These are phyloP conservation scores for Tupaia tana DNA, from an alignment of 2,113 vertebrate genomes.

Conservation along the genomic window DNA sequence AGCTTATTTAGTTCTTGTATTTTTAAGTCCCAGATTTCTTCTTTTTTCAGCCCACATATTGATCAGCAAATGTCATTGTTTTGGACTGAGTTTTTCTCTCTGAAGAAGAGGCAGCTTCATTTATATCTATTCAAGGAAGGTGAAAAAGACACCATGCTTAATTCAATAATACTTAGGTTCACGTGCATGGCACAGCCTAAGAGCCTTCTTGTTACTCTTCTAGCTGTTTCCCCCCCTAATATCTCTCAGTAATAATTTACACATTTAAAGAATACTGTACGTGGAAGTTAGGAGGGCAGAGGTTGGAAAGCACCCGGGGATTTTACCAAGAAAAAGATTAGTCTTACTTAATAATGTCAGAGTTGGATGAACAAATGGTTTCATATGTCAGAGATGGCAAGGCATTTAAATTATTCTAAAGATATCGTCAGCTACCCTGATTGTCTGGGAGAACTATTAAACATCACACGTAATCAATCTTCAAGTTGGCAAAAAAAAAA, in stretches of 20 bases:
- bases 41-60: neutral
- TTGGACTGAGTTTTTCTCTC: slow-evolving; percentile 19
- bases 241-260: slow-evolving; percentile 37
- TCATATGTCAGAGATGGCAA: slow-evolving; percentile 76
- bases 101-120: slow-evolving; percentile 22
- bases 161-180: neutral
- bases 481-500: slow-evolving; percentile 62
- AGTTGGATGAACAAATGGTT: slow-evolving; percentile 35
- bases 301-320: slow-evolving; percentile 3
- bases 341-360: slow-evolving; percentile 36
- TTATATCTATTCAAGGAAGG: slow-evolving; percentile 13
- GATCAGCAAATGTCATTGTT: slow-evolving; percentile 50
- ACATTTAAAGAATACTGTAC: slow-evolving; percentile 39
- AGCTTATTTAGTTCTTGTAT: slow-evolving; percentile 1
- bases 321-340: slow-evolving; percentile 55
- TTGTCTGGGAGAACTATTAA: slow-evolving; percentile 70
- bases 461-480: slow-evolving; percentile 67
- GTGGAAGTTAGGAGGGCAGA: neutral
- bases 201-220: neutral
- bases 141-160: neutral
- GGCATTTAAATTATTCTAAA: slow-evolving; percentile 73
- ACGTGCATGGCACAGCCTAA: neutral
- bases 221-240: slow-evolving; percentile 62
- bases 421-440: slow-evolving; percentile 64
- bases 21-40: neutral